Conservation (phyloP, 2,888 invertebrate species). For the Hoplodrina blanda region DNA sequence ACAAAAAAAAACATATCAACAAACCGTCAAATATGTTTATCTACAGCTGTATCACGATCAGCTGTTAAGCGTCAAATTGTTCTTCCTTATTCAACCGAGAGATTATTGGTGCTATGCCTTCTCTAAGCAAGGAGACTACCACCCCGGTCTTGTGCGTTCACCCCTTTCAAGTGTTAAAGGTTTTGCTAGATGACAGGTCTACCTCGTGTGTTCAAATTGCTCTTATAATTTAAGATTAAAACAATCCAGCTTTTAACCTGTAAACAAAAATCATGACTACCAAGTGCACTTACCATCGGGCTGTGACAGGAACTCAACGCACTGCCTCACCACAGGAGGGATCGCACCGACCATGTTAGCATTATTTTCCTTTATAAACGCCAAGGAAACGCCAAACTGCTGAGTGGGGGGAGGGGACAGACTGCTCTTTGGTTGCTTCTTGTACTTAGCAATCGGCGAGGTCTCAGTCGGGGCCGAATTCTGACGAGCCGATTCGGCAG, state of each 20-base stretch:
- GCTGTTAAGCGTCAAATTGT: too few species aligned
- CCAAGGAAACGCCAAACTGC: conserved; percentile 98
- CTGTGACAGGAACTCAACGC: conserved; percentile 96
- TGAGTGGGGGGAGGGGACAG: conserved; percentile 92
- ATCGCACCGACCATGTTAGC: conserved; percentile 93
- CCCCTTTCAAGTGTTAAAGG: too few species aligned
- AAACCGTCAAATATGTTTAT: too few species aligned
- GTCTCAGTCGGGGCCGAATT: conserved; percentile 49
- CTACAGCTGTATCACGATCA: too few species aligned
- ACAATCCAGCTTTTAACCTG: too few species aligned
- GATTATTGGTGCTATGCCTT: neutral
- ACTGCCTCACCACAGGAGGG: conserved; percentile 97
- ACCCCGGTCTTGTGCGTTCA: neutral
- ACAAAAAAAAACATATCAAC: too few species aligned
- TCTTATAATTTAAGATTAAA: too few species aligned
- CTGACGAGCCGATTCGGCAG: conserved; percentile 76
- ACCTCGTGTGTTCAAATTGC: too few species aligned
- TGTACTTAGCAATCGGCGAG: conserved; percentile 50
- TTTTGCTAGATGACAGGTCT: too few species aligned
- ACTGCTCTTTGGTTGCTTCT: conserved; percentile 59
- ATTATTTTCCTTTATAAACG: conserved; percentile 97
- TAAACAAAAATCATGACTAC: neutral
- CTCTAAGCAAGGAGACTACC: neutral
- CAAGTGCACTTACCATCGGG: conserved; percentile 93
- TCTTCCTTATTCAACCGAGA: neutral